Base-by-base conservation (phyloP, 2,113 vertebrate genomes). In the Cochlearius cochlearius region DNA sequence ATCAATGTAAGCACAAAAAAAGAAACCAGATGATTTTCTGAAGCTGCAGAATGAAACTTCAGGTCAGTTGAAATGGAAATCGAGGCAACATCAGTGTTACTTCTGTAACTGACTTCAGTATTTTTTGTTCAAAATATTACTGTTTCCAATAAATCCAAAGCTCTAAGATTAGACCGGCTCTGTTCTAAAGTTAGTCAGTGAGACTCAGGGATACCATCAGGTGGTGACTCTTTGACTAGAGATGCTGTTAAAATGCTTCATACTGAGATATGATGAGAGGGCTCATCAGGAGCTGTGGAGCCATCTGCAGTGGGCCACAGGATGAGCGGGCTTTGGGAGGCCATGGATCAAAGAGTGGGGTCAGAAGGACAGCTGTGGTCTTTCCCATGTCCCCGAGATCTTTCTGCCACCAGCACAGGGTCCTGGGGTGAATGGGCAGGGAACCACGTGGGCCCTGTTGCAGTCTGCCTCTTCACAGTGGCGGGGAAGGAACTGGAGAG, bases 251-350 rank as follows among this genome's bases (percentile, higher is more conserved):
- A 88, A 84, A 52, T 69, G 16, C 3, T 34, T 77, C 27, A 25
- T 22, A 13, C 2, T 32, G 15, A 52, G 17, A 43, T 72, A 52
- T 22, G 3, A 32, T 41, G 41, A 78, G 58, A 39, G 29, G 5
- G 7, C 12, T 36, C 22, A 19, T 13, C 3, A 5, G 41, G 39
- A 73, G 22, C 53, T 0, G 0, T n/a, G 8, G 3, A 15, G 5
- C n/a, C 32, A 32, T 32, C n/a, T 76, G 43, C 38, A 6, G 23
- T 34, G 30, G 36, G 11, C 10, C 15, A 78, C 5, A 3, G 10
- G 20, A 20, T 18, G 3, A 81, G 55, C 0, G 0, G 18, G 10
- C 12, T 72, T 53, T 82, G 25, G 22, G 30, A 88, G 16, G 5
- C 25, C 72, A 27, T 52, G 8, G 26, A 4, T 47, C 4, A 17